Base-by-base conservation (phyloP, 2,113 vertebrate genomes). In the Pontoporia blainvillei region DNA sequence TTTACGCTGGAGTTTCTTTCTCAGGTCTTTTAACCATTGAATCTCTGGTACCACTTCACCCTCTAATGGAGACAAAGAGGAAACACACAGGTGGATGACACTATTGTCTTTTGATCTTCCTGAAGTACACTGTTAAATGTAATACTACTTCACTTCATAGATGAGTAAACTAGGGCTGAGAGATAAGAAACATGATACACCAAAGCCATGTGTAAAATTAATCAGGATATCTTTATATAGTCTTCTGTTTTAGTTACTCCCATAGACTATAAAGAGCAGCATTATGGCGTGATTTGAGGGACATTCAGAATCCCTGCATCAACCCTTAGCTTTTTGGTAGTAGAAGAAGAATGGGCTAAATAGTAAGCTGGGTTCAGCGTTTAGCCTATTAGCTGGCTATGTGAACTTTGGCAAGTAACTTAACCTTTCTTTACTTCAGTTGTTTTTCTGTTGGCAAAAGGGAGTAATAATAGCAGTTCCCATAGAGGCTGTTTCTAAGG, bases 21-120 rank as follows among this genome's bases (percentile, higher is more conserved):
- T 17, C 41, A 46, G 6, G 8, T 20, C 3, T 83, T 46, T 78
- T n/a, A 36, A 91, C 39, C n/a, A n/a, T 6, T 6, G 9, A 57
- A 12, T 91, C 6, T 23, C 49, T 92, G 39, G 64, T 69, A 31
- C 61, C n/a, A 49, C 34, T 92, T 81, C 86, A 20, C 97, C 97
- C 89, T 95, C 95, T 86, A 91, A 94, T 95, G 95, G 86, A 66
- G 23, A 93, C 2, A 31, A 49, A 3, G 3, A 76, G 39, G 54
- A 94, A 96, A 10, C 69, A 71, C 93, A 93, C 1, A 29, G n/a
- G 11, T 21, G 10, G 8, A 57, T 7, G 49, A 49, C 2, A 14
- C 36, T 18, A 44, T 36, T 5, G 3, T 62, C 8, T 69, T 89
- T 54, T 8, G 20, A 71, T 36, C 25, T 91, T 71, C 34, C 34